Base-by-base conservation (phyloP, 2,797 vertebrate species). In the Siniperca undulata region DNA sequence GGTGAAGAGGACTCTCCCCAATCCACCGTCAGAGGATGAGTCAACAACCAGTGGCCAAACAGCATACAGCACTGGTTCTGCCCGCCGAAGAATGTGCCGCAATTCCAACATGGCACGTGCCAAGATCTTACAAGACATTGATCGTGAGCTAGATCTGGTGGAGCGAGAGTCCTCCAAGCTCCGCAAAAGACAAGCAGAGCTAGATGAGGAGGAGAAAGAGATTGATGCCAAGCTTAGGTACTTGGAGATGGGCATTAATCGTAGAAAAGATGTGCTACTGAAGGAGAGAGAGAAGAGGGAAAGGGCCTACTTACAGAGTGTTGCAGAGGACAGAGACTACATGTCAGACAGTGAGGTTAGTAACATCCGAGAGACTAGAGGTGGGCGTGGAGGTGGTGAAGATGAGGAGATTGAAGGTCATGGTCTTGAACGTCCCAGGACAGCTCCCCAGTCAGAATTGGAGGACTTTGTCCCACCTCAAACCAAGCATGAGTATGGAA, bases 321-420 rank as follows among this genome's bases (percentile, higher is more conserved):
- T 99, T 89, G 99, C 99, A 0, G 99, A 99, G 88, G 99, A 99
- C 83, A 96, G 99, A 16, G 99, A 99, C 92, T 99, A 99, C 80
- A 99, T 99, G 98, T 99, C 99, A 55, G 98, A 99, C 91, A 99
- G 99, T 85, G 99, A 99, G 92, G 98, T 99, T 84, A 99, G 97
- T 91, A 98, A 96, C 89, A 96, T 97, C 75, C 95, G 98, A 53
- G 97, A 98, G 83, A 96, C 97, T 9, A 96, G 97, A 88, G 95
- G 96, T 88, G 97, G 97, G 74, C 95, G 91, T 55, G 92, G 89
- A 55, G 91, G 30, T 64, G 93, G 81, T 58, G 94, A 94, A 77
- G 96, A 96, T 74, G 95, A 95, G 52, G 95, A 96, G 53, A 92
- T 95, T 60, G 92, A 95, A 77, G 53, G 69, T 71, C 97, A 97